Evolutionary conservation across 2,888 invertebrate species (phyloP).

Genomic region (Lycophotia porphyrea): DNA sequence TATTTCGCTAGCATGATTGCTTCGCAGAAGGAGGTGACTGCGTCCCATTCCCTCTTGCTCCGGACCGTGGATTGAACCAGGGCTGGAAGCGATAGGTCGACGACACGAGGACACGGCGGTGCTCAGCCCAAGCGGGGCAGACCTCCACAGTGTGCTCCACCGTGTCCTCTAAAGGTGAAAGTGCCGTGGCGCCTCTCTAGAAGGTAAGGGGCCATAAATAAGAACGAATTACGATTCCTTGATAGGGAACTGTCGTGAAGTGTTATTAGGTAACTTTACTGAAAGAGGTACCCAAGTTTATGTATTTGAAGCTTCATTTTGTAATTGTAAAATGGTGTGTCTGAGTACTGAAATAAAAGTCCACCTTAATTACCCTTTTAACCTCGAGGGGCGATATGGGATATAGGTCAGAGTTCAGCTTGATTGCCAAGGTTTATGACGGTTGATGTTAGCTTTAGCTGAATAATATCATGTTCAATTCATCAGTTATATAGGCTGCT

Average conservation of each 20-base stretch:
- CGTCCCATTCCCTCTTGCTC: no score
- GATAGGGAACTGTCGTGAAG: neutral
- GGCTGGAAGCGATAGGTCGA: no score
- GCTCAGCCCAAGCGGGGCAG: no score
- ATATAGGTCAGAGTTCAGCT: slow-evolving; percentile 48
- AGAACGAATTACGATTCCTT: neutral
- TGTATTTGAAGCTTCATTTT: neutral
- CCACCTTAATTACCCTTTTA: slow-evolving; percentile 13
- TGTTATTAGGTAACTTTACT: neutral
- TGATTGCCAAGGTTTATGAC: neutral
- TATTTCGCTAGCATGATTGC: no score
- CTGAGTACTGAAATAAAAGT: slow-evolving; percentile 30
- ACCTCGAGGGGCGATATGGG: neutral
- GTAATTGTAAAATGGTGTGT: neutral
- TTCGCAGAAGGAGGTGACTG: no score
- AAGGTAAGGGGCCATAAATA: no score
- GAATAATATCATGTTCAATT: neutral
- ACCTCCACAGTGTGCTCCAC: no score
- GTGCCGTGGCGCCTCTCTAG: no score
- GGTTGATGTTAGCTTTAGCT: neutral
- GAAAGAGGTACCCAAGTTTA: neutral
- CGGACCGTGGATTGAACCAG: no score
- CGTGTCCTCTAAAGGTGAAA: no score
- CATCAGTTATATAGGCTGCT: neutral
- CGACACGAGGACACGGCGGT: no score